phyloP scores from a whole-genome alignment of 2,797 vertebrate genomes.

The Hephaestus fuliginosus region DNA sequence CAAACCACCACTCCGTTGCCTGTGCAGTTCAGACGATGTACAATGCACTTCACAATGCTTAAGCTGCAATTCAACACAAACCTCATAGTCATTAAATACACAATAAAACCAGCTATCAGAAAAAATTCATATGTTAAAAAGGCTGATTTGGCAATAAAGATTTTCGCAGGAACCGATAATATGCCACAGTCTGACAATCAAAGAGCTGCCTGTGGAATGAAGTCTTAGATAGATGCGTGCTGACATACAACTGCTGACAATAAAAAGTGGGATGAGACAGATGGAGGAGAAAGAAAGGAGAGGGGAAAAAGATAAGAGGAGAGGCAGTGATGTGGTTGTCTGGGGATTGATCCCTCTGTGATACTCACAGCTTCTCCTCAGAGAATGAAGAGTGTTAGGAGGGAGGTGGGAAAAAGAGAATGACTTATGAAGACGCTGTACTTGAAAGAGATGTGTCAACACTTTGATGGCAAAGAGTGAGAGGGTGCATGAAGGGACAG shows the following conservation, averaged over 20 bases:
- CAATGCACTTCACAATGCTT: background rate
- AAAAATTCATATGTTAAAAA: constrained; percentile 20
- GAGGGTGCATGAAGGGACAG: constrained; percentile 42
- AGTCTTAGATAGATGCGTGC: constrained; percentile 33
- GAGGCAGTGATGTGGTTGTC: constrained; percentile 59
- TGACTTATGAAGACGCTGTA: constrained; percentile 78
- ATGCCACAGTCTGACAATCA: constrained; percentile 37
- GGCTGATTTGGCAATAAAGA: constrained; percentile 1
- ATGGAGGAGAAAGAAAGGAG: constrained; percentile 47
- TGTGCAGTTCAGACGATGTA: background rate
- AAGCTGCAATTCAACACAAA: background rate
- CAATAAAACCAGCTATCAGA: constrained; percentile 1
- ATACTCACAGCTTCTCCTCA: constrained; percentile 69
- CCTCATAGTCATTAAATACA: constrained; percentile 6
- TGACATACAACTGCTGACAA: constrained; percentile 59
- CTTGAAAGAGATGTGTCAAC: constrained; percentile 78
- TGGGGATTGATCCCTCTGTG: constrained; percentile 73
- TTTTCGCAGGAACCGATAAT: constrained; percentile 7
- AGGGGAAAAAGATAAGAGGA: constrained; percentile 52
- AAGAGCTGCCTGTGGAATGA: constrained; percentile 44
- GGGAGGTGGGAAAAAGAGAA: constrained; percentile 75
- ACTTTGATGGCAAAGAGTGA: constrained; percentile 77
- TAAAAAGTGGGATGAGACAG: constrained; percentile 63
- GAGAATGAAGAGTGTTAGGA: constrained; percentile 61
- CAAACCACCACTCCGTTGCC: background rate